A percentile compares a stretch with the other conserved stretches of the same genome.
These are phyloP conservation scores for Petrocephalus sullivani DNA, from an alignment of 2,797 vertebrate genomes.

Conservation along the genomic window DNA sequence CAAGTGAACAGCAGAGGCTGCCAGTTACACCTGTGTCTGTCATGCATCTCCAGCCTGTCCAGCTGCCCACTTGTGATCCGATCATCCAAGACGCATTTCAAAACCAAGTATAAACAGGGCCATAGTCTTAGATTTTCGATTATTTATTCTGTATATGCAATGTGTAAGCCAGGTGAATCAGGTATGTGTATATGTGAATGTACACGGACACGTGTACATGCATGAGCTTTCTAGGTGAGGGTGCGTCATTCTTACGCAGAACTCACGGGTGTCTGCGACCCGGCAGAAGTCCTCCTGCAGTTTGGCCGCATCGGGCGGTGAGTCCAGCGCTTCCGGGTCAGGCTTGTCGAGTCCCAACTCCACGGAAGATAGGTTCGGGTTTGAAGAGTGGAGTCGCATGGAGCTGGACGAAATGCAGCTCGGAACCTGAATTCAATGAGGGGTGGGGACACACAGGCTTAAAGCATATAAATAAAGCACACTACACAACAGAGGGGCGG, in stretches of 20 bases:
- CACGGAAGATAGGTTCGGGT: conserved; percentile 90
- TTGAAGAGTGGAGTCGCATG: conserved; percentile 87
- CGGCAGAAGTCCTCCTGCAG: conserved; percentile 92
- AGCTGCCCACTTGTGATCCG: not conserved
- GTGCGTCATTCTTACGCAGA: not conserved
- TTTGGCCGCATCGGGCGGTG: conserved; percentile 81
- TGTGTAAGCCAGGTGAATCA: not conserved
- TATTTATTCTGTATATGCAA: not conserved
- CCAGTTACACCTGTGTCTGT: no score
- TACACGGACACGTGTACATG: not conserved
- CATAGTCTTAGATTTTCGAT: not conserved
- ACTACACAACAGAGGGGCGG: not conserved
- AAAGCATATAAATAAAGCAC: not conserved
- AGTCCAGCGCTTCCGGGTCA: conserved; percentile 74
- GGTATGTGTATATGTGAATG: not conserved
- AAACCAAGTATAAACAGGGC: not conserved
- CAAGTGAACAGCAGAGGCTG: no score
- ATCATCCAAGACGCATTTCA: not conserved
- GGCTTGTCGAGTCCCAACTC: conserved; percentile 77
- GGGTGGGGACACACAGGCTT: not conserved
- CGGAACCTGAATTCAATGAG: conserved; percentile 53
- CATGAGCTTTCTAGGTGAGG: not conserved
- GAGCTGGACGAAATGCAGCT: conserved; percentile 74
- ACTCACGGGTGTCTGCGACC: conserved; percentile 80
- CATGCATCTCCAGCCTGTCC: not conserved